A percentile compares a stretch with the other conserved stretches of the same genome.
Conservation (phyloP, 1,140 invertebrate species). For the Cyclina sinensis region DNA sequence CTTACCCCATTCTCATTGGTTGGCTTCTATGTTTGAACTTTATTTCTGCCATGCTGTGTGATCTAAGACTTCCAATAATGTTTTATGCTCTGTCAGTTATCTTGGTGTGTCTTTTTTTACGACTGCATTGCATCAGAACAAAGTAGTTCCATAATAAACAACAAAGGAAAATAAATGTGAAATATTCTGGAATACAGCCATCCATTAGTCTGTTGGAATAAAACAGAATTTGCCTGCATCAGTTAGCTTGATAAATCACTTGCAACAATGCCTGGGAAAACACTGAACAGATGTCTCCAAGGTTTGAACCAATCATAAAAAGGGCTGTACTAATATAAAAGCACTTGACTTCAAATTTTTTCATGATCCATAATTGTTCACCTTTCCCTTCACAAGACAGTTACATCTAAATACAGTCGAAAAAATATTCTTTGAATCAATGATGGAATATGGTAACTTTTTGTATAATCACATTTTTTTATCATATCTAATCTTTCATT, state of each 20-base stretch:
- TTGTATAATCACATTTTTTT: too few relatives aligned
- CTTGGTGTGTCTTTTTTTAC: background rate
- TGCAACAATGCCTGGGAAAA: background rate
- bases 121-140: background rate
- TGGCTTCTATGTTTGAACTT: too few relatives aligned
- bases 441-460: too few relatives aligned
- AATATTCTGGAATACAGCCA: background rate
- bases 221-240: constrained; percentile 2
- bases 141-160: background rate
- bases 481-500: too few relatives aligned
- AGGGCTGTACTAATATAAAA: background rate
- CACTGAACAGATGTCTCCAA: constrained; percentile 12
- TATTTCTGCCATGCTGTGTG: too few relatives aligned
- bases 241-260: background rate
- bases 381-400: too few relatives aligned
- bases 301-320: background rate
- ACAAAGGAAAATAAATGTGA: background rate
- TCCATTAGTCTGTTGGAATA: constrained; percentile 1
- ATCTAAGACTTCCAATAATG: too few relatives aligned
- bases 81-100: too few relatives aligned
- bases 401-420: too few relatives aligned
- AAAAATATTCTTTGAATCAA: too few relatives aligned
- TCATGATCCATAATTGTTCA: too few relatives aligned
- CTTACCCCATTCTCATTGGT: too few relatives aligned
- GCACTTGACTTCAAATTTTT: background rate